A percentile compares a stretch with the other conserved stretches of the same genome.
These are phyloP conservation scores for Bujurquina vittata DNA, from an alignment of 2,113 vertebrate species.

Conservation along the genomic window DNA sequence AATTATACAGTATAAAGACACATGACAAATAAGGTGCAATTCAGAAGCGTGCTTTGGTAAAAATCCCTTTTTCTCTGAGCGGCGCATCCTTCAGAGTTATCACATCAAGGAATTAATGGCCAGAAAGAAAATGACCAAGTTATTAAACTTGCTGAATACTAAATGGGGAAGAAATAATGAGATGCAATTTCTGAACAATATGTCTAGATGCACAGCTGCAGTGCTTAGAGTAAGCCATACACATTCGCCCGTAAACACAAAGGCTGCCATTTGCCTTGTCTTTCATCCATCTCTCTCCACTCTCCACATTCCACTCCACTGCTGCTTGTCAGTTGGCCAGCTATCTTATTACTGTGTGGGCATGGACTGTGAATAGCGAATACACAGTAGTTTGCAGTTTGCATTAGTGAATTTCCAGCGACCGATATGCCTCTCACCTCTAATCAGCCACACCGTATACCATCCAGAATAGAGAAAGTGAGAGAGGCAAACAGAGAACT, in stretches of 20 bases:
- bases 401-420: slow-evolving; percentile 68
- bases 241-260: slow-evolving; percentile 33
- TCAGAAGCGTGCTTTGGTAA: slow-evolving; percentile 23
- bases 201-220: slow-evolving; percentile 15
- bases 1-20: slow-evolving; percentile 68
- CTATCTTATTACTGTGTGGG: slow-evolving; percentile 68
- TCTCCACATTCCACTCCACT: slow-evolving; percentile 53
- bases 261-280: slow-evolving; percentile 39
- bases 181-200: slow-evolving; percentile 30
- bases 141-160: slow-evolving; percentile 57
- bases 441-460: slow-evolving; percentile 66
- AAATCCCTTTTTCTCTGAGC: slow-evolving; percentile 37
- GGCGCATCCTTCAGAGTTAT: slow-evolving; percentile 45
- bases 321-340: slow-evolving; percentile 63
- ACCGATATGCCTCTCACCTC: slow-evolving; percentile 80
- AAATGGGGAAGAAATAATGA: slow-evolving; percentile 29
- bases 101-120: slow-evolving; percentile 38
- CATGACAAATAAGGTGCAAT: slow-evolving; percentile 68
- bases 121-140: slow-evolving; percentile 56
- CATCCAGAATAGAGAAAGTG: slow-evolving; percentile 59
- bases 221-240: neutral
- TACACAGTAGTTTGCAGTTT: slow-evolving; percentile 60
- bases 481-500: slow-evolving; percentile 37
- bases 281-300: slow-evolving; percentile 58
- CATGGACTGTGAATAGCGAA: slow-evolving; percentile 67